Evolutionary conservation across 2,113 vertebrate genomes (phyloP).

Genomic region (Conger conger): DNA sequence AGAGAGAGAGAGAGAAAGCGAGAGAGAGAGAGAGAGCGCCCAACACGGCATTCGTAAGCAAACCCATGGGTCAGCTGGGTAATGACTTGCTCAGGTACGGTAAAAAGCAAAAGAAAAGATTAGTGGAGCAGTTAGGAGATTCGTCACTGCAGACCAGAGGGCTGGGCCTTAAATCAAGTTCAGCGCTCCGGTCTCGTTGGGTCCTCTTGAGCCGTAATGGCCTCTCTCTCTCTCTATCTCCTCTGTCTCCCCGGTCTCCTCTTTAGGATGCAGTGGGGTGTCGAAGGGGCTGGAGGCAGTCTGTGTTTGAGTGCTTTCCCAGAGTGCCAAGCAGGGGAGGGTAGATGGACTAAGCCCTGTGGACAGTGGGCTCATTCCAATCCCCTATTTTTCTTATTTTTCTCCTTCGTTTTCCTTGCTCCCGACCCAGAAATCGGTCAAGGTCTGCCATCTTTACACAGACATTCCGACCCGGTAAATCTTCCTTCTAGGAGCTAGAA

Average conservation of each 20-base stretch:
- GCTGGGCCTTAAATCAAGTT: background rate
- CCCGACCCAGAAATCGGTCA: no score
- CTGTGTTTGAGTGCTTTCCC: slow-evolving; percentile 7
- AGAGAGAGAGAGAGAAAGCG: slow-evolving; percentile 6
- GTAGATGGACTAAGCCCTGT: background rate
- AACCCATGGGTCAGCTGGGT: slow-evolving; percentile 14
- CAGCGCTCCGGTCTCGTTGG: background rate
- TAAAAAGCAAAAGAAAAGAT: background rate
- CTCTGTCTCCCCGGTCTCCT: background rate
- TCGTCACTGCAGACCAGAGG: background rate
- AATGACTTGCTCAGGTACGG: background rate
- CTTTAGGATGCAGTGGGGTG: background rate
- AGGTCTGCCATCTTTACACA: no score
- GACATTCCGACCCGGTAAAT: no score
- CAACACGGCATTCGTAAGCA: background rate
- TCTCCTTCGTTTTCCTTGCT: no score
- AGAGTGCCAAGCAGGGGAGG: background rate
- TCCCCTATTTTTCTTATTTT: no score
- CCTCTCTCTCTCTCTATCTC: no score
- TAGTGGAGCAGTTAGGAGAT: background rate
- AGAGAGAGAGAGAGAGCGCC: background rate
- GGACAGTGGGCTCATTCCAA: no score
- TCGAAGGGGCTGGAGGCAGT: background rate
- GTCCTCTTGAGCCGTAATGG: background rate
- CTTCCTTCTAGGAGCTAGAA: no score